phyloP scores from a whole-genome alignment of 2,797 vertebrate genomes.

The Chelon auratus region DNA sequence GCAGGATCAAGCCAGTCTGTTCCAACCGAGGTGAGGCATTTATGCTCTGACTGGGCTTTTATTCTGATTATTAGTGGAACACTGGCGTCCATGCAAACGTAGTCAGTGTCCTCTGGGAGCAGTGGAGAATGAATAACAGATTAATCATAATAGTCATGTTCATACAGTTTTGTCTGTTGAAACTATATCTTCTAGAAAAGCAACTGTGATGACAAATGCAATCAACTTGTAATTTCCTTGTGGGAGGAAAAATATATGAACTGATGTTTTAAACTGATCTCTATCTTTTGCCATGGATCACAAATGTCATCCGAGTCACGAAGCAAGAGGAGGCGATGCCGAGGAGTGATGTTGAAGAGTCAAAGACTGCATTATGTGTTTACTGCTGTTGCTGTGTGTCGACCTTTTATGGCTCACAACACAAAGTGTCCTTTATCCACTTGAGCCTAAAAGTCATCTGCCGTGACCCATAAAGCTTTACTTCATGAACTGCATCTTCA shows the following conservation, averaged over 20 bases:
- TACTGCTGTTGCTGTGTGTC: background rate
- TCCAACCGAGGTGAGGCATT: too few relatives aligned
- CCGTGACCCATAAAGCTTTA: background rate
- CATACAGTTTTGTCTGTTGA: too few relatives aligned
- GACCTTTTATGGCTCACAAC: background rate
- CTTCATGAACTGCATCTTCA: background rate
- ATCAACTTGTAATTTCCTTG: too few relatives aligned
- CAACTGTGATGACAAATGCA: background rate
- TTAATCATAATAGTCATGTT: background rate
- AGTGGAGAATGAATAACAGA: background rate
- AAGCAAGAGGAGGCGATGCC: constrained; percentile 24
- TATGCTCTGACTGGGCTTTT: too few relatives aligned
- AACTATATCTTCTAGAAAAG: too few relatives aligned
- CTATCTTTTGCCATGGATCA: constrained; percentile 17
- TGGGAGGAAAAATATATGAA: background rate
- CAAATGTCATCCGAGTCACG: constrained; percentile 36
- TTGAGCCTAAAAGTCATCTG: background rate
- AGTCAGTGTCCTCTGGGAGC: background rate
- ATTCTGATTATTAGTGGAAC: too few relatives aligned
- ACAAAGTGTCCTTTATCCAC: constrained; percentile 23
- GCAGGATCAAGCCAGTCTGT: too few relatives aligned
- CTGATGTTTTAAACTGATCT: background rate
- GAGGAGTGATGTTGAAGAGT: constrained; percentile 24
- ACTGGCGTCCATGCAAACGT: background rate
- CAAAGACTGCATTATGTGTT: constrained; percentile 11